Conservation (phyloP, 2,113 vertebrate genomes). For the Plecotus auritus region DNA sequence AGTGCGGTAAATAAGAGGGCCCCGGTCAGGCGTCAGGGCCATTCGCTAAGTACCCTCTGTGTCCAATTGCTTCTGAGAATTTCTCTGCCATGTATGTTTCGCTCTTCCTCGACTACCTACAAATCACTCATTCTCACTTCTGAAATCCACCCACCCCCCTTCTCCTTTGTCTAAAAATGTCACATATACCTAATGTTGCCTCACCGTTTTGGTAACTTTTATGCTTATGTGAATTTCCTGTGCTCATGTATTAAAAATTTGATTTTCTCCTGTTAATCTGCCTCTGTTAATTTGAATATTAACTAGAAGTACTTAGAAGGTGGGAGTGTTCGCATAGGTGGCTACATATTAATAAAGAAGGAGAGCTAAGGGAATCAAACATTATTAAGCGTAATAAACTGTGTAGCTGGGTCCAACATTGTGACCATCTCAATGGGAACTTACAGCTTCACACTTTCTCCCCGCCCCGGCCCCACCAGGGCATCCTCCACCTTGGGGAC, state of each 20-base stretch:
- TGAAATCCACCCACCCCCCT: not conserved
- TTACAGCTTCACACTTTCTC: no score
- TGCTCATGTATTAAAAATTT: not conserved
- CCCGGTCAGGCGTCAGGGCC: not conserved
- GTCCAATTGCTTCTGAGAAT: not conserved
- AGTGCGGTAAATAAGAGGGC: not conserved
- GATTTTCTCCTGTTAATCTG: not conserved
- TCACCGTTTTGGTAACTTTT: not conserved
- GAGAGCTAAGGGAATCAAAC: no score
- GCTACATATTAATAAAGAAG: no score
- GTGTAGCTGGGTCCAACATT: no score
- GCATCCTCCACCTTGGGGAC: no score
- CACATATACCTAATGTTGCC: not conserved
- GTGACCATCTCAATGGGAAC: no score
- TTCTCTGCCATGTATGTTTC: not conserved
- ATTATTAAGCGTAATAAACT: no score
- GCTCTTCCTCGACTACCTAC: not conserved
- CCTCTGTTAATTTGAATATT: not conserved
- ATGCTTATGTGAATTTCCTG: not conserved
- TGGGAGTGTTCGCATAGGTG: not conserved
- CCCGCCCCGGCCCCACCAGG: rapidly evolving
- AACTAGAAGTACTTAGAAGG: not conserved
- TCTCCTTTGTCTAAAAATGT: not conserved
- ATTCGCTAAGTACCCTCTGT: not conserved
- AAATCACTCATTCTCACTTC: not conserved